Conservation (phyloP, 2,888 invertebrate genomes). For the Chelonus formosanus region DNA sequence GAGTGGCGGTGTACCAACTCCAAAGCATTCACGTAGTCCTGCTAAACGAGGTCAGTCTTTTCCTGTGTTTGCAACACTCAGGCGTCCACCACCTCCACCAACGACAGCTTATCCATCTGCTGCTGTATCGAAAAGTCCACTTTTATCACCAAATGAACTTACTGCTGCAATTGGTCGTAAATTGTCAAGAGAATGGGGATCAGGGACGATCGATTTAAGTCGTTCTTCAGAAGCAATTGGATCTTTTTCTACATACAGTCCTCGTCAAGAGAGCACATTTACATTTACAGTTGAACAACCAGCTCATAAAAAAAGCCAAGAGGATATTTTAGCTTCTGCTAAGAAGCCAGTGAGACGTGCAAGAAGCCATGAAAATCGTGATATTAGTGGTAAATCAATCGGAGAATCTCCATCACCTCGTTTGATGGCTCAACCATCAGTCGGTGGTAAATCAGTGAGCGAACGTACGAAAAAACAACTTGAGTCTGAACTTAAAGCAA, state of each 20-base stretch:
- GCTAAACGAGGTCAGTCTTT: slow-evolving; percentile 62
- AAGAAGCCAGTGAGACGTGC: slow-evolving; percentile 60
- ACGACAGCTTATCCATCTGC: slow-evolving; percentile 38
- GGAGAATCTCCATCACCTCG: slow-evolving; percentile 54
- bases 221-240: slow-evolving; percentile 59
- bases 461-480: slow-evolving; percentile 62
- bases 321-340: slow-evolving; percentile 43
- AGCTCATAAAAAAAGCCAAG: slow-evolving; percentile 44
- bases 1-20: slow-evolving; percentile 50
- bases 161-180: slow-evolving; percentile 60
- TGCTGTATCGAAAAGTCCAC: slow-evolving; percentile 52
- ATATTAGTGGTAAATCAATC: slow-evolving; percentile 48
- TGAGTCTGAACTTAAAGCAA: slow-evolving; percentile 62
- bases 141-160: slow-evolving; percentile 59
- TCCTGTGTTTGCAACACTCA: slow-evolving; percentile 60
- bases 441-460: slow-evolving; percentile 61
- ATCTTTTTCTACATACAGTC: slow-evolving; percentile 49
- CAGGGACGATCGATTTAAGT: slow-evolving; percentile 57
- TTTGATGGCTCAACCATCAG: slow-evolving; percentile 57
- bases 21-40: slow-evolving; percentile 57
- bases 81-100: slow-evolving; percentile 50
- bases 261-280: slow-evolving; percentile 50
- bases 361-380: slow-evolving; percentile 60
- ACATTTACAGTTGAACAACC: slow-evolving; percentile 46
- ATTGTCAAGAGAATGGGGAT: slow-evolving; percentile 62